Conservation (phyloP, 2,113 vertebrate species). For the Trichomycterus rosablanca region DNA sequence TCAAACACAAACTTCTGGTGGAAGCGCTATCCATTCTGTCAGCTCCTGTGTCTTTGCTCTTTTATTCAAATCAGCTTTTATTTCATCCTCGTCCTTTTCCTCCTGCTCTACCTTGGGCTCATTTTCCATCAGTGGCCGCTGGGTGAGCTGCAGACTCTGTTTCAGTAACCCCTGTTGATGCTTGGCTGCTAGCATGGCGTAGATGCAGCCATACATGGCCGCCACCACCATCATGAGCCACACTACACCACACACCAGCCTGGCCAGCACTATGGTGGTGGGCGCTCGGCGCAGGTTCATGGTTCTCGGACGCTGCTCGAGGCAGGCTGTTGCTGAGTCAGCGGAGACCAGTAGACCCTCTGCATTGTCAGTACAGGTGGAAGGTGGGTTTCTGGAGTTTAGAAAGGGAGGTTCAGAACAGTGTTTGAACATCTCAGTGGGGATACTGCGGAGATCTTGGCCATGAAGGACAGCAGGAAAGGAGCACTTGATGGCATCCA, state of each 20-base stretch:
- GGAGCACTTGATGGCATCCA: conserved; percentile 84
- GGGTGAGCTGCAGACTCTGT: conserved; percentile 65
- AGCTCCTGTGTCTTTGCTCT: conserved; percentile 28
- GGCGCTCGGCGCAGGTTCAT: conserved; percentile 85
- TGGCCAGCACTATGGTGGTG: conserved; percentile 85
- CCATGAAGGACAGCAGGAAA: conserved; percentile 82
- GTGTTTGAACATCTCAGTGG: conserved; percentile 91
- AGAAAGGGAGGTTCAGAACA: conserved; percentile 67
- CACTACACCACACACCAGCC: conserved; percentile 86
- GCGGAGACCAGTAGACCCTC: conserved; percentile 58
- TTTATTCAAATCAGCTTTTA: conserved; percentile 30
- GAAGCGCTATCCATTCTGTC: conserved; percentile 28
- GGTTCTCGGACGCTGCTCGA: conserved; percentile 78
- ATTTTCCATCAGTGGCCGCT: conserved; percentile 78
- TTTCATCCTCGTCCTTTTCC: conserved; percentile 35
- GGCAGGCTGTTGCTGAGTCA: conserved; percentile 52
- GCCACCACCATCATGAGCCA: conserved; percentile 96
- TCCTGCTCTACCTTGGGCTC: conserved; percentile 52
- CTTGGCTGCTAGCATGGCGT: conserved; percentile 88
- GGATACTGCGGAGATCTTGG: conserved; percentile 82
- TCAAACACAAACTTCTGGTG: conserved; percentile 39
- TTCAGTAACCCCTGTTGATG: conserved; percentile 76
- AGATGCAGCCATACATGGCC: conserved; percentile 88
- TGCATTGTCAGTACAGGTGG: conserved; percentile 51
- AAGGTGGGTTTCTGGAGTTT: conserved; percentile 53